Conservation (phyloP, 1,140 invertebrate genomes). For the Polypedilum pembai region DNA sequence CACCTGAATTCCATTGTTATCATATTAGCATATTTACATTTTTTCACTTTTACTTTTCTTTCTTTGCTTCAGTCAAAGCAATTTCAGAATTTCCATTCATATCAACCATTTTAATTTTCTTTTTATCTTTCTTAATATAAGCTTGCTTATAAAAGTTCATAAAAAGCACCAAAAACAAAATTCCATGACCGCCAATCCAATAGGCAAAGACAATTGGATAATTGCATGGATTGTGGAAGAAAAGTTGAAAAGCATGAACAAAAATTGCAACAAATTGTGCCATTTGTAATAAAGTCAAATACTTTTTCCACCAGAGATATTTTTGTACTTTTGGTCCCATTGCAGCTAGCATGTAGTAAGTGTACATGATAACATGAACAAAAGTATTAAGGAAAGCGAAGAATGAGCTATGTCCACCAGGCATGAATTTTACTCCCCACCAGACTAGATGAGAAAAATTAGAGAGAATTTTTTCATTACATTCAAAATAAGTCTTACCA, state of each 20-base stretch:
- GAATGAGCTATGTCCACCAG: constrained; percentile 57
- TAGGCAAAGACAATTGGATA: constrained; percentile 61
- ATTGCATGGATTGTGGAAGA: constrained; percentile 67
- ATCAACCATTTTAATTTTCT: no score
- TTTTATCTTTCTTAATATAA: constrained; percentile 43
- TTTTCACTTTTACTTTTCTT: no score
- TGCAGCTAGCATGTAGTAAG: constrained; percentile 74
- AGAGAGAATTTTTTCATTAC: no score
- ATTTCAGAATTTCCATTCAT: no score
- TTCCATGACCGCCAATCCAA: constrained; percentile 58
- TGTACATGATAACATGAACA: constrained; percentile 83
- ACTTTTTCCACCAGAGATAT: constrained; percentile 86
- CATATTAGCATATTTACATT: no score
- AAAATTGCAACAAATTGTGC: constrained; percentile 68
- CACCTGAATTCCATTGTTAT: no score
- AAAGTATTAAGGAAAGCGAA: constrained; percentile 71
- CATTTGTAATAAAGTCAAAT: constrained; percentile 75
- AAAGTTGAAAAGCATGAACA: constrained; percentile 65
- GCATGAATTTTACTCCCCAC: constrained; percentile 79
- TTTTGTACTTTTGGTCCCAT: constrained; percentile 70
- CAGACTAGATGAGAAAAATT: constrained; percentile 50
- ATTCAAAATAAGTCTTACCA: background rate
- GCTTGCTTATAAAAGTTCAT: constrained; percentile 60
- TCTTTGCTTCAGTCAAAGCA: no score
- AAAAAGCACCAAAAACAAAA: constrained; percentile 66